Evolutionary conservation across 2,113 vertebrate species (phyloP), one percentile per base, ranked within the genome.

Genomic region (Xiphophorus hellerii): DNA sequence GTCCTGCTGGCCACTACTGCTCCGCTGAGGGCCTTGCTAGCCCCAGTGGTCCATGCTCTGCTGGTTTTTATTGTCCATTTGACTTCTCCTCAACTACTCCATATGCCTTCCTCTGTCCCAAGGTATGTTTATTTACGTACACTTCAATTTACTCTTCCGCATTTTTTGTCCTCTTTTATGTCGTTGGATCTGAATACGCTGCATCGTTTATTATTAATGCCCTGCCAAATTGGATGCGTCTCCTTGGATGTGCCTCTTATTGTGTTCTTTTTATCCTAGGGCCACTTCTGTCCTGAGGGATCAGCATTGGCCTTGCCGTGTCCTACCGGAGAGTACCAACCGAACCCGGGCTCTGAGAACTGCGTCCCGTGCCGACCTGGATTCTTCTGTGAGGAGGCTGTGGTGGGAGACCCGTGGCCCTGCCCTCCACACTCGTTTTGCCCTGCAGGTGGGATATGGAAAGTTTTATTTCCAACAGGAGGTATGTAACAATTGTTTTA

Each of bases 341-440:
- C 97, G 0, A 95, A 95, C 72, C 62, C 62, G 0, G 96, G 95
- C 65, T 96, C 95, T 22, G 92, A 94, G 0, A 81, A 77, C 84
- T 99, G 96, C 69, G 75, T 97, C 51, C 93, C 91, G 0, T 98
- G 97, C 78, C 95, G 92, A 20, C 91, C 96, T 60, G 97, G 97
- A 9, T 97, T 94, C 89, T 97, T 96, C 92, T 98, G 97, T 81
- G 95, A 96, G 27, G 94, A 96, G 70, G 88, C 89, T 14, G 89
- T 96, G 31, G 81, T 94, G 22, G 95, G 94, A 80, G 89, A 93
- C 2, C 94, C 95, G 22, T 87, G 11, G 66, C 92, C 14, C 31
- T 98, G 97, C 76, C 97, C 97, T 0, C 89, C 96, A 1, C 93
- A 98, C 22, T 91, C 94, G 9, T 98, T 96, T 90, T 98, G 97